phyloP scores from a whole-genome alignment of 1,140 invertebrate species.

The Chironomus tepperi region DNA sequence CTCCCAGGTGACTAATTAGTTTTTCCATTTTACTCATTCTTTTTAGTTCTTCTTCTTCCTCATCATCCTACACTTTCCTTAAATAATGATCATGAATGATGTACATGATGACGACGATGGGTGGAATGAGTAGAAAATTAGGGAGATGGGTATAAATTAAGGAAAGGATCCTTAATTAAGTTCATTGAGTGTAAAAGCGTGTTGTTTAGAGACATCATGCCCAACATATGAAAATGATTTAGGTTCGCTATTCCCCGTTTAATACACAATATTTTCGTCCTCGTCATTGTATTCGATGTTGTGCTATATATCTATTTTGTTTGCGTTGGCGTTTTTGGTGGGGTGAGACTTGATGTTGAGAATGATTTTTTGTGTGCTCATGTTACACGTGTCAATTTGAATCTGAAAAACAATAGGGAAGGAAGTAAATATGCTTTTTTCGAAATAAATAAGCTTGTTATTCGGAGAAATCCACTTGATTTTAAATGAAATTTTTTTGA shows the following conservation, averaged over 20 bases:
- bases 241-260: not conserved
- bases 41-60: not conserved
- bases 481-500: no score
- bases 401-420: no score
- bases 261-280: not conserved
- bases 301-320: no score
- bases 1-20: constrained; percentile 17
- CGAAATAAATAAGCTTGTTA: no score
- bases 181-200: constrained; percentile 22
- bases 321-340: no score
- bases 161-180: constrained; percentile 5
- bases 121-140: not conserved
- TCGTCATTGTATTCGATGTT: not conserved
- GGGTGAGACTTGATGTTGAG: no score
- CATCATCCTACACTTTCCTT: no score
- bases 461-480: no score
- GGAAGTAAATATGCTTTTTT: no score
- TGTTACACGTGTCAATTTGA: no score
- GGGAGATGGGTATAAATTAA: not conserved
- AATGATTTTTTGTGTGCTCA: no score
- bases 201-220: constrained; percentile 17
- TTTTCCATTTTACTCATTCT: not conserved
- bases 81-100: no score
- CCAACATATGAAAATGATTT: constrained; percentile 16
- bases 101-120: not conserved